Base-by-base conservation (phyloP, 2,797 vertebrate species). In the Geotrypetes seraphini region DNA sequence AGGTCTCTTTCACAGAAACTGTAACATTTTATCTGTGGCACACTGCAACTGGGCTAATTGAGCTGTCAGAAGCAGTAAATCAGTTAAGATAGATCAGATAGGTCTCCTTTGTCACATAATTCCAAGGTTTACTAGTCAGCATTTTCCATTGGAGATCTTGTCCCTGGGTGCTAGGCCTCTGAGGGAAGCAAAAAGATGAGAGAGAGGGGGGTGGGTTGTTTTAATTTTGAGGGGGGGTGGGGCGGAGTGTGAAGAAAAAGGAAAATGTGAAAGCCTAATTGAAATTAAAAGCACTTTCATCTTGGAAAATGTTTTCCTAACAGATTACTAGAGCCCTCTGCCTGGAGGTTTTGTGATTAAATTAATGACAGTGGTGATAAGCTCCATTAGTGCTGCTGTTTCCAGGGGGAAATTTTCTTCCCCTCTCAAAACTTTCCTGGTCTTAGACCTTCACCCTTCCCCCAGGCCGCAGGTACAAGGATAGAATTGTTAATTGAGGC, bases 331-430 rank as follows among this genome's bases (percentile, higher is more conserved):
- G 41, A 56, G 47, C 49, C 56, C 47, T 78, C 69, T 35, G 43
- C 82, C 78, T 78, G 50, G 53, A 80, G 63, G 37, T 79, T 73
- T 74, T 70, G n/a, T 68, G 60, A 63, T 78, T 83, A 76, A 86
- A 72, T 89, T 88, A 85, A 90, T 87, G 81, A 83, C 84, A 66
- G 66, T 78, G 76, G 62, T 50, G 75, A 87, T 89, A 83, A 85
- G 76, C 68, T 79, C 78, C 75, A 77, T 81, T 81, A 83, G 66
- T 30, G 39, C 51, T 71, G 39, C 63, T 53, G 33, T 79, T 86
- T 88, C 74, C 75, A 68, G 71, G 72, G 79, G 75, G 68, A 50
- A 50, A 26, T 66, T 65, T 66, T 63, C 48, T 43, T 24, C 13
- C 31, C 48, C 41, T 15, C 8, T 17, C 45, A 57, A 19, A 22